These are phyloP conservation scores for Drosophila varians DNA, from an alignment of 1,140 invertebrate species.

Conservation along the genomic window DNA sequence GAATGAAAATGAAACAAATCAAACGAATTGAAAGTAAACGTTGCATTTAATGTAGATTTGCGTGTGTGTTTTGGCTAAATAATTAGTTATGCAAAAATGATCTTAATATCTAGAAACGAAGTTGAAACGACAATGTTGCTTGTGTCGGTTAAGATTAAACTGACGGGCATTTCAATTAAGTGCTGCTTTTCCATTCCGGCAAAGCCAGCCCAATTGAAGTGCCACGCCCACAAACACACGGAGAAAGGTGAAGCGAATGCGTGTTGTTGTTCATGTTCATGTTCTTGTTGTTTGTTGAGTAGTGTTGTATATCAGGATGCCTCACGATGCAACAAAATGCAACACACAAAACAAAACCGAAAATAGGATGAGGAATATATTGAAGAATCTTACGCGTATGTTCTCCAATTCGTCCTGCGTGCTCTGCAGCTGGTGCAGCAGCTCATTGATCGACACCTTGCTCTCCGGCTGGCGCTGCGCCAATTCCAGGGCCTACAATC, in stretches of 20 bases:
- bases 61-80: conserved; percentile 42
- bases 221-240: conserved; percentile 38
- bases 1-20: conserved; percentile 61
- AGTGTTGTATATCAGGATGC: conserved; percentile 30
- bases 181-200: conserved; percentile 67
- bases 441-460: conserved; percentile 90
- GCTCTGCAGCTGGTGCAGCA: conserved; percentile 90
- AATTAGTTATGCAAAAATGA: conserved; percentile 55
- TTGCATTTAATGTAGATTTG: conserved; percentile 65
- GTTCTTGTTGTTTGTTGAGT: conserved; percentile 26
- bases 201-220: conserved; percentile 72
- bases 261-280: conserved; percentile 24
- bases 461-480: conserved; percentile 85
- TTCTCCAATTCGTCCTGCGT: conserved; percentile 93
- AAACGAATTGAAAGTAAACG: conserved; percentile 59
- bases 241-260: conserved; percentile 42
- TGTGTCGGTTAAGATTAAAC: conserved; percentile 15
- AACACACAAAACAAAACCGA: conserved; percentile 82
- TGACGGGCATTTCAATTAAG: conserved; percentile 66
- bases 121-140: conserved; percentile 34
- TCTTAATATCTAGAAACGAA: conserved; percentile 61
- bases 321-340: conserved; percentile 83
- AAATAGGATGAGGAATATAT: conserved; percentile 82
- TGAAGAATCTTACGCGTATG: conserved; percentile 89
- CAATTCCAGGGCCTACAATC: conserved; percentile 86